Conservation (phyloP, 1,140 invertebrate genomes). For the Tyrophagus putrescentiae region DNA sequence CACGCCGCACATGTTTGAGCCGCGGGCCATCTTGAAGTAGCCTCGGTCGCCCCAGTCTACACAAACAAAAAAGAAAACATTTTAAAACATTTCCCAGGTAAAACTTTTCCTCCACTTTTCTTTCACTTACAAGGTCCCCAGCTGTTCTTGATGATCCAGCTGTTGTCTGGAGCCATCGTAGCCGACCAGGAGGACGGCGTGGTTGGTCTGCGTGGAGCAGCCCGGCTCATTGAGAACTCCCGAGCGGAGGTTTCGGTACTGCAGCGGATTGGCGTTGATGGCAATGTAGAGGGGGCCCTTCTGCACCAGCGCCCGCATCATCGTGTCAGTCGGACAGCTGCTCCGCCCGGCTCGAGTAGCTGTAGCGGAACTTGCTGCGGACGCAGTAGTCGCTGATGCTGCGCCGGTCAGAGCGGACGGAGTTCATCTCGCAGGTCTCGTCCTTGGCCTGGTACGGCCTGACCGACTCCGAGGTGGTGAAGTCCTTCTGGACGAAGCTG, state of each 20-base stretch:
- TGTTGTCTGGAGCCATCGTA: background rate
- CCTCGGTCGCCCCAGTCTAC: constrained; percentile 35
- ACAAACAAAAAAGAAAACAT: no score
- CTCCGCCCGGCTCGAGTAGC: background rate
- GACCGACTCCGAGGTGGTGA: background rate
- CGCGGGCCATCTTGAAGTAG: constrained; percentile 34
- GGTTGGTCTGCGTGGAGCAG: background rate
- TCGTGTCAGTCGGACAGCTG: background rate
- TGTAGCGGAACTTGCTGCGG: background rate
- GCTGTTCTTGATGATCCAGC: constrained; percentile 12
- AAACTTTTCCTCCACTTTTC: no score
- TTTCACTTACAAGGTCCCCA: no score
- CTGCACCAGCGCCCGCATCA: background rate
- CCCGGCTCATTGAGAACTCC: background rate
- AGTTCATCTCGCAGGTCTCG: no score
- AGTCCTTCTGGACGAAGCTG: background rate
- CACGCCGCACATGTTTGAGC: constrained; percentile 65
- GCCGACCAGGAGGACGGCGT: constrained; percentile 6
- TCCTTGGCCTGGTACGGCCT: background rate
- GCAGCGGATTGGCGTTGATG: background rate
- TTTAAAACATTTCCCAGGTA: no score
- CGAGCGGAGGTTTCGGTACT: background rate
- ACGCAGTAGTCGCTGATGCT: background rate
- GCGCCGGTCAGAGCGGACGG: background rate
- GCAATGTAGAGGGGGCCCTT: background rate